Evolutionary conservation across 2,113 vertebrate genomes (phyloP).

Genomic region (Myxocyprinus asiaticus): DNA sequence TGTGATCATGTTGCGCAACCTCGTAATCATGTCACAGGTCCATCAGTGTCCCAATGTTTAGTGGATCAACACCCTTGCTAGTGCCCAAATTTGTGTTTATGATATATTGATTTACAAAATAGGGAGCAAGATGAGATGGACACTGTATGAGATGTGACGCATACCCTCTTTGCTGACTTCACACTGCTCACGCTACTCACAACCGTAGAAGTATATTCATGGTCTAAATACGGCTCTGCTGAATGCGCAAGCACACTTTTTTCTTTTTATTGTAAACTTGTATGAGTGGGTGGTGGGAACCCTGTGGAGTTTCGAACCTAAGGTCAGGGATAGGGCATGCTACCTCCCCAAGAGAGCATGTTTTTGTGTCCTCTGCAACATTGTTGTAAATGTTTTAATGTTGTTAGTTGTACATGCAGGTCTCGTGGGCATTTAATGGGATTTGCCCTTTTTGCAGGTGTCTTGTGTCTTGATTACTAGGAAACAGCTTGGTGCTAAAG

Average conservation of each 20-base stretch:
- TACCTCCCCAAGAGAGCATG: not conserved
- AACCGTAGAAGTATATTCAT: too few species aligned
- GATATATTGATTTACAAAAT: too few species aligned
- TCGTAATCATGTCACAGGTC: too few species aligned
- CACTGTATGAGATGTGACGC: too few species aligned
- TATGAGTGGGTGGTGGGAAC: not conserved
- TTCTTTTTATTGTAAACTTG: not conserved
- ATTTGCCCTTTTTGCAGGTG: slow-evolving; percentile 5
- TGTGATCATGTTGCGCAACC: too few species aligned
- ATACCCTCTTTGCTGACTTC: too few species aligned
- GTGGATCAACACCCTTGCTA: too few species aligned
- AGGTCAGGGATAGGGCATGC: slow-evolving; percentile 12
- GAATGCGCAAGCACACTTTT: too few species aligned
- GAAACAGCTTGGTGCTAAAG: not conserved
- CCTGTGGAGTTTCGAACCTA: not conserved
- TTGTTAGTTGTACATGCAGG: slow-evolving; percentile 19
- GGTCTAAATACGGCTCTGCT: not conserved
- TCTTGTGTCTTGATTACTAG: not conserved
- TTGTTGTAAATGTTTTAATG: not conserved
- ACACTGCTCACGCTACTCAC: too few species aligned
- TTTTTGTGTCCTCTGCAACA: not conserved
- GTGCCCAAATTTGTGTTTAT: too few species aligned
- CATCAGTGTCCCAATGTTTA: too few species aligned
- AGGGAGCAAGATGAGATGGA: not conserved
- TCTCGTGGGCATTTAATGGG: not conserved